Evolutionary conservation across 2,113 vertebrate species (phyloP), one percentile per base, ranked within the genome.

Genomic region (Zosterops lateralis): DNA sequence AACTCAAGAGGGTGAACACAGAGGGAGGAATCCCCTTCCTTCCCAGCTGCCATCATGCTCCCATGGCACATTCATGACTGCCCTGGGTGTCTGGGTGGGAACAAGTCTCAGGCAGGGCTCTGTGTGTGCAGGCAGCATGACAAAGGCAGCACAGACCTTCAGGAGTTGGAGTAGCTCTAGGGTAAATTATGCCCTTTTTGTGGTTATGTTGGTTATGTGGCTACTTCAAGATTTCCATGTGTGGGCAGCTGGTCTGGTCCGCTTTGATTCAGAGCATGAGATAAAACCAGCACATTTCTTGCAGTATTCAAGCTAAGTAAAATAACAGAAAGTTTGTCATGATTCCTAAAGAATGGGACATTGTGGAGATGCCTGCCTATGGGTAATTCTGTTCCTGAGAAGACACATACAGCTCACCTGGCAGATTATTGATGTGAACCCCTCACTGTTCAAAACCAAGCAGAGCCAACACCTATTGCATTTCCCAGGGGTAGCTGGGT

Each of bases 1-100:
- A 79, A 70, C 14, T 1, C 22, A 65, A 7, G 13, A 36, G 64
- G 4, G 16, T 64, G n/a, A 79, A 31, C 50, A 40, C 0, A 1
- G 67, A 50, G 28, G 29, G 51, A 74, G 50, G 53, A 34, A 77
- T 57, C n/a, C 11, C 26, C 22, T 48, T 61, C 25, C 9, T 32
- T 60, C 45, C 57, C 61, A 58, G 38, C 17, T 82, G 42, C 70
- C 44, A 17, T 18, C 12, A 3, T 1, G 0, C 5, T 73, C 29
- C n/a, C 2, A 1, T 36, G 38, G 9, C 47, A 32, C 10, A 36
- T 29, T 32, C 15, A 4, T 12, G 14, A 38, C 38, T 38, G 38
- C 13, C 31, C 28, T 9, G 13, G 25, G 38, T 31, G n/a, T 26
- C 34, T 44, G 24, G 4, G 25, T 75, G 45, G 53, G 57, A 78